A percentile compares a stretch with the other conserved stretches of the same genome.
These are phyloP conservation scores for Polypterus senegalus DNA, from an alignment of 2,113 vertebrate species.

Conservation along the genomic window DNA sequence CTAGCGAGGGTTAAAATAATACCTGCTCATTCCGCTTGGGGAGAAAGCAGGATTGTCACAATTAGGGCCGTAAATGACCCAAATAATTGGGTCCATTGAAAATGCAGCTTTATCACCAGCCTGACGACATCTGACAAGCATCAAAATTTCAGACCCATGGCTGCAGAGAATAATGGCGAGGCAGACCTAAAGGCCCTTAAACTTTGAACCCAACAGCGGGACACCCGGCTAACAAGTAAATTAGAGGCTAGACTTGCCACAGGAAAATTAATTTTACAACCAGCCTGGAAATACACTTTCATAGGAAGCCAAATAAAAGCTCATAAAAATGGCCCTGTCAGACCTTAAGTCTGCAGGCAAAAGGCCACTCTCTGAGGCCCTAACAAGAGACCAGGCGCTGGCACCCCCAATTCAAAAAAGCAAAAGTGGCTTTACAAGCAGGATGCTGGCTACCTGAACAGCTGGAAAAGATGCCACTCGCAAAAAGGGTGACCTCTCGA, in stretches of 20 bases:
- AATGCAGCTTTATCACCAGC: neutral
- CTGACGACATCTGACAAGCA: neutral
- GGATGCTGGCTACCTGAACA: no score
- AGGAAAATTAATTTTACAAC: conserved; percentile 2
- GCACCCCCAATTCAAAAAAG: no score
- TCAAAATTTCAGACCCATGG: neutral
- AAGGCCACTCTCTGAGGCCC: no score
- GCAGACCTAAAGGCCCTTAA: neutral
- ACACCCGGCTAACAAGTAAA: conserved; percentile 7
- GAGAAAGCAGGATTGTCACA: neutral
- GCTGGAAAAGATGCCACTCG: no score
- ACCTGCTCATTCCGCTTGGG: neutral
- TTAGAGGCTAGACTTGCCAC: conserved; percentile 6
- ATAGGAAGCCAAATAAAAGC: conserved; percentile 4
- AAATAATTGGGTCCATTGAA: neutral
- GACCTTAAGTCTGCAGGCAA: no score
- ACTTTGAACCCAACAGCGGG: conserved; percentile 7
- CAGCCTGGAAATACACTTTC: neutral
- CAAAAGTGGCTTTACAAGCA: no score
- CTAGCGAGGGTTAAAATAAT: neutral
- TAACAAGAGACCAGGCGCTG: no score
- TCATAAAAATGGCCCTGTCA: neutral
- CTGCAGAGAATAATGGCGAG: neutral
- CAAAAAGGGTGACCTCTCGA: no score
- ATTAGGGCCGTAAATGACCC: conserved; percentile 2